These are phyloP conservation scores for Mesoligia furuncula DNA, from an alignment of 2,888 invertebrate species.

Conservation along the genomic window DNA sequence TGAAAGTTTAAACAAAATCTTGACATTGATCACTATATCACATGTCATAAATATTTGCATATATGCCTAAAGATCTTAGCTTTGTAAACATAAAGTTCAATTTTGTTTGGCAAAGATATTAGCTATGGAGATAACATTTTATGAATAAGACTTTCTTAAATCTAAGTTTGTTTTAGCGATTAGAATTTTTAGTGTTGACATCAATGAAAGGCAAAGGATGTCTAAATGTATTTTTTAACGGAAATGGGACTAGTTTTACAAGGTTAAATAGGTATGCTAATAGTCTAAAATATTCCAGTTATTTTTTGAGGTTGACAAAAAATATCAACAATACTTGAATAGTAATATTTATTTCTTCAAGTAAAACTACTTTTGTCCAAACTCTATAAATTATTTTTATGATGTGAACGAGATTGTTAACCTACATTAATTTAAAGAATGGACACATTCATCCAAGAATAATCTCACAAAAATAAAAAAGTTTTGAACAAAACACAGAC, in stretches of 20 bases:
- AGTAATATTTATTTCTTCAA: constrained; percentile 10
- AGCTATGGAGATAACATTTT: constrained; percentile 32
- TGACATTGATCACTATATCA: constrained; percentile 60
- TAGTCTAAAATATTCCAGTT: not conserved
- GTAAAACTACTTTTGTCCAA: constrained; percentile 8
- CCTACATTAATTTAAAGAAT: not conserved
- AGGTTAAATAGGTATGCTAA: constrained; percentile 18
- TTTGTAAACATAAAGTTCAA: constrained; percentile 17
- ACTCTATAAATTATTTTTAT: constrained; percentile 4
- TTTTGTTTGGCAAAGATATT: constrained; percentile 30
- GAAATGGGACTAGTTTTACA: not conserved
- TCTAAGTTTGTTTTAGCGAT: constrained; percentile 25
- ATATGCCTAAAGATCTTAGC: constrained; percentile 10
- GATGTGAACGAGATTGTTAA: not conserved
- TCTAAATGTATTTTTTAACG: not conserved
- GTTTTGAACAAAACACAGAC: not conserved
- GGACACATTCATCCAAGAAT: not conserved
- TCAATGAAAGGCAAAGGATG: constrained; percentile 38
- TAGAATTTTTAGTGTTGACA: constrained; percentile 19
- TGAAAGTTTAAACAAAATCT: constrained; percentile 57
- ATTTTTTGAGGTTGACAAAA: constrained; percentile 16
- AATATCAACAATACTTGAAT: not conserved
- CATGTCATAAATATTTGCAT: constrained; percentile 53
- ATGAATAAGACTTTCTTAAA: constrained; percentile 56
- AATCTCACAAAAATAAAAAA: not conserved